These are phyloP conservation scores for Cephonodes hylas DNA, from an alignment of 2,888 invertebrate genomes.

Conservation along the genomic window DNA sequence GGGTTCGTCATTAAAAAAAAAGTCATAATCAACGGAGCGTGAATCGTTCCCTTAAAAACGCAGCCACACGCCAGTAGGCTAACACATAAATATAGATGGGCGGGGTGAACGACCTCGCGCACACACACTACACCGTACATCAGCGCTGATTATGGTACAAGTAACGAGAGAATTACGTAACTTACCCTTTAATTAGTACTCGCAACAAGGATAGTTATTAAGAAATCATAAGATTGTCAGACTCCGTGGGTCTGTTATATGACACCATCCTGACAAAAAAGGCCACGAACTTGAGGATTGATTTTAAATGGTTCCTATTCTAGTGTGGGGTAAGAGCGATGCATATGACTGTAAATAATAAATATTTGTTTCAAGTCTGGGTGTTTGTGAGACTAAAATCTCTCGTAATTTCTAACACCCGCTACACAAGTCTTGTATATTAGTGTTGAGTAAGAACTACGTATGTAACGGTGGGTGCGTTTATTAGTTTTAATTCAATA, in stretches of 20 bases:
- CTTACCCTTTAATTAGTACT: not conserved
- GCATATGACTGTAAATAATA: too few relatives aligned
- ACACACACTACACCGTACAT: constrained; percentile 30
- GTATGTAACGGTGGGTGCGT: too few relatives aligned
- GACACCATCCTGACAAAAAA: too few relatives aligned
- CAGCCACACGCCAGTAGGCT: constrained; percentile 10
- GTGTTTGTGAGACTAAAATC: too few relatives aligned
- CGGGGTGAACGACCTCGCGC: constrained; percentile 41
- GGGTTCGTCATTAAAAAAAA: not conserved
- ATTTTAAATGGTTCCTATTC: too few relatives aligned
- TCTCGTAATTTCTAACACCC: too few relatives aligned
- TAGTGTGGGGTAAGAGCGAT: not conserved
- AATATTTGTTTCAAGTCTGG: too few relatives aligned
- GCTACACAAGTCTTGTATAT: too few relatives aligned
- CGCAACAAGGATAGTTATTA: not conserved
- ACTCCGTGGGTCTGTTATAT: too few relatives aligned
- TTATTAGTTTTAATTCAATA: too few relatives aligned
- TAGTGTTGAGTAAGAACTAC: too few relatives aligned
- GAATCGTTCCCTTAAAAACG: constrained; percentile 6
- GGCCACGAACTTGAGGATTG: not conserved
- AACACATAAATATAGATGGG: constrained; percentile 17
- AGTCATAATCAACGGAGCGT: constrained; percentile 5
- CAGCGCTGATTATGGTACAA: constrained; percentile 27
- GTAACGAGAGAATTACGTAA: not conserved
- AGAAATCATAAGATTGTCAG: too few relatives aligned